phyloP scores from a whole-genome alignment of 2,113 vertebrate species.

The Alexandromys fortis region DNA sequence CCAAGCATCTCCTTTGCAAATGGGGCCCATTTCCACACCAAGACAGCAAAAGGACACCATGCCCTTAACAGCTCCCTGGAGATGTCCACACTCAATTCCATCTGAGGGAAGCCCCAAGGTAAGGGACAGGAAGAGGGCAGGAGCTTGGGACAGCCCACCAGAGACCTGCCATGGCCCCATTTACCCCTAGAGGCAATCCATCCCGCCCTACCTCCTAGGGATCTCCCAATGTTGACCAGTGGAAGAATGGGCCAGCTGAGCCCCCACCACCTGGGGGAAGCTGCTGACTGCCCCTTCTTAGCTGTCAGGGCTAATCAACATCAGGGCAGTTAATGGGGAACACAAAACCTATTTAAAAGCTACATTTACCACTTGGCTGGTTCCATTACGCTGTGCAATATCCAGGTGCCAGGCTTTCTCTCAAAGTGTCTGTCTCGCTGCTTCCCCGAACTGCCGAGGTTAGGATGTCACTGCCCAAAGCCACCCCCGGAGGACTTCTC shows the following conservation, averaged over 20 bases:
- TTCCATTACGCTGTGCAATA: slow-evolving; percentile 97
- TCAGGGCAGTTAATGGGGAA: slow-evolving; percentile 94
- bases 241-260: background rate
- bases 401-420: slow-evolving; percentile 96
- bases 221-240: accelerated
- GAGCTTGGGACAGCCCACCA: background rate
- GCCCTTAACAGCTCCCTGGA: background rate
- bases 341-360: slow-evolving; percentile 98
- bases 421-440: slow-evolving; percentile 90
- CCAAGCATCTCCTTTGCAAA: background rate
- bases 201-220: no score
- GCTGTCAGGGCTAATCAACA: slow-evolving; percentile 93
- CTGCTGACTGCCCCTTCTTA: slow-evolving; percentile 89
- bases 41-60: background rate
- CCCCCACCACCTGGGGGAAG: slow-evolving; percentile 77
- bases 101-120: background rate
- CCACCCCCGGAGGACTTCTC: slow-evolving; percentile 49
- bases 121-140: background rate
- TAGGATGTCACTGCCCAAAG: slow-evolving; percentile 85
- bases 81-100: background rate
- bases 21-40: background rate
- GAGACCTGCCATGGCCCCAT: background rate
- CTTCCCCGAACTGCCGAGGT: slow-evolving; percentile 87
- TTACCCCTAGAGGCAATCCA: background rate
- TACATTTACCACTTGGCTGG: slow-evolving; percentile 98